Base-by-base conservation (phyloP, 2,888 invertebrate species). In the Oscheius sp. region DNA sequence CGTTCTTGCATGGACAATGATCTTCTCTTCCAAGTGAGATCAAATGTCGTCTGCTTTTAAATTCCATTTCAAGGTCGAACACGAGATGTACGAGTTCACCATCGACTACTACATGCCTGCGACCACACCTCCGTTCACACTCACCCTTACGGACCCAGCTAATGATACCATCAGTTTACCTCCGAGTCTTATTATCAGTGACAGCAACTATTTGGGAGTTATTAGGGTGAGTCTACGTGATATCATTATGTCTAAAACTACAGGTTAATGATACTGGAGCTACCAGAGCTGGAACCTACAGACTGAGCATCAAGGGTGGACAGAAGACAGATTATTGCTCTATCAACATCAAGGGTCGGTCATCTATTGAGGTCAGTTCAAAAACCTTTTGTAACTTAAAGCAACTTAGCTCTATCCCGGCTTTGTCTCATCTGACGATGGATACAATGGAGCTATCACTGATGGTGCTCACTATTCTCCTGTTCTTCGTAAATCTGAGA, bases 401-500 rank as follows among this genome's bases (percentile, higher is more conserved):
- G 0, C 42, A 42, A 5, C 7, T 13, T 9, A 68, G 65, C 58
- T 82, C 32, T 82, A 70, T 74, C 75, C 79, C 32, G 82, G 77
- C 33, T 82, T 77, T 63, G 82, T 82, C 37, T 73, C 73, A 2
- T 60, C 75, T 13, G 33, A 72, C 35, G 86, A 85, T 59, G 68
- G 74, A 2, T 75, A 77, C 60, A 70, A 74, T 10, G 85, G 86
- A 35, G 79, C 79, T 33, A 85, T 80, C 5, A 79, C 75, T 10
- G 86, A 86, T 70, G 75, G 79, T 33, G 83, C 84, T 21, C 80
- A 83, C 71, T 78, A 76, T 53, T 78, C 80, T 10, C 84, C 84
- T 42, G 48, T 83, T 21, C 70, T 70, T 55, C 73, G 84, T 81
- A 32, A 60, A 77, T 68, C 55, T 13, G 5, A 48, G 11, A 62